These are phyloP conservation scores for Palaemon carinicauda DNA, from an alignment of 1,140 invertebrate genomes.

Conservation along the genomic window DNA sequence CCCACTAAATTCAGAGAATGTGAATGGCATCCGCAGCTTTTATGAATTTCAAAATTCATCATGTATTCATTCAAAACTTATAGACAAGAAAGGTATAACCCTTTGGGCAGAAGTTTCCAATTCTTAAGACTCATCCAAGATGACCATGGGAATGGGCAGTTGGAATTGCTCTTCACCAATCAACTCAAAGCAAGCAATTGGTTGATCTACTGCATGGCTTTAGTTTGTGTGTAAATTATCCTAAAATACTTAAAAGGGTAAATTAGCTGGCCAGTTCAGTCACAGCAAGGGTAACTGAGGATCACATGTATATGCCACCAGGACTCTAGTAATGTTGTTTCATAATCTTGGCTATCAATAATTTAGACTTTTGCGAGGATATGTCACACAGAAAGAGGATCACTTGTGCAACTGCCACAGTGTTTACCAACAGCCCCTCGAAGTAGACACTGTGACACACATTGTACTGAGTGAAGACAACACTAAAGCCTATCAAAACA, in stretches of 20 bases:
- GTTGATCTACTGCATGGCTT: background rate
- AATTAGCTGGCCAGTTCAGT: background rate
- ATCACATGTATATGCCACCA: background rate
- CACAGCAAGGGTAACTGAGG: background rate
- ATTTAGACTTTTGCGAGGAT: background rate
- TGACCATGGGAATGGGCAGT: no score
- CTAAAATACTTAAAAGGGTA: background rate
- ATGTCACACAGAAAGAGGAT: background rate
- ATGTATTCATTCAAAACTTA: no score
- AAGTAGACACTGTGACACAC: background rate
- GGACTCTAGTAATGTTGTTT: background rate
- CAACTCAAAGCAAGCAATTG: no score
- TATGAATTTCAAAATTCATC: no score
- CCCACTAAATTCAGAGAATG: no score
- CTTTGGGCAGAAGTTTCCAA: no score
- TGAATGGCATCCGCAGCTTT: no score
- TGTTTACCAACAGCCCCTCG: background rate
- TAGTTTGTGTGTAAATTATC: background rate
- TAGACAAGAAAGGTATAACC: no score
- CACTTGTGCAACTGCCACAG: background rate
- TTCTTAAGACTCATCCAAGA: no score
- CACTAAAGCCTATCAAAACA: background rate
- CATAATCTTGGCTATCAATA: background rate
- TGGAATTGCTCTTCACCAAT: no score
- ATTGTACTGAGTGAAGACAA: background rate